phyloP scores from a whole-genome alignment of 2,888 invertebrate species.

The Zygogramma bicolorata region DNA sequence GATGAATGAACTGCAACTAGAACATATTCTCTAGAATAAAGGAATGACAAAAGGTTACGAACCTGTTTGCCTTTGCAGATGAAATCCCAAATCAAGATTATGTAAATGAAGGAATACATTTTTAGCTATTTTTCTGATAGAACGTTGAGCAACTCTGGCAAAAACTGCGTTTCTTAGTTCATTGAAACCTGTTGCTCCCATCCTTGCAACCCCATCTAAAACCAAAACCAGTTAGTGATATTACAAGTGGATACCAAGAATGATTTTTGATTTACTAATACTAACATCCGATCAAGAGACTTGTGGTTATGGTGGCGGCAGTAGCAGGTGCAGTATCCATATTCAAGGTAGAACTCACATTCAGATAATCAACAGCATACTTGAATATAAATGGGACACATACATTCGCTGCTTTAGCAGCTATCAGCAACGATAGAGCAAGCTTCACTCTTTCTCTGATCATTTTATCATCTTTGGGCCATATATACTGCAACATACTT shows the following conservation, averaged over 20 bases:
- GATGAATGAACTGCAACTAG: too few species aligned
- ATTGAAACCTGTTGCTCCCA: slow-evolving; percentile 92
- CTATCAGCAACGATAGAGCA: slow-evolving; percentile 83
- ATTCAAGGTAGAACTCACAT: slow-evolving; percentile 74
- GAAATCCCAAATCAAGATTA: slow-evolving; percentile 93
- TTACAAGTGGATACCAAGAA: not conserved
- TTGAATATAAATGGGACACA: slow-evolving; percentile 97
- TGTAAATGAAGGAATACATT: slow-evolving; percentile 97
- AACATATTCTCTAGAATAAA: too few species aligned
- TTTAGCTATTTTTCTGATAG: slow-evolving; percentile 92
- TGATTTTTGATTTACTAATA: slow-evolving; percentile 46
- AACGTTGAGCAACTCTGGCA: slow-evolving; percentile 96
- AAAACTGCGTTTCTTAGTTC: slow-evolving; percentile 98
- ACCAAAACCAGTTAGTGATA: slow-evolving; percentile 17
- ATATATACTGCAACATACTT: slow-evolving; percentile 92
- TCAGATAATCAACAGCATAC: slow-evolving; percentile 90
- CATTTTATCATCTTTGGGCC: slow-evolving; percentile 90
- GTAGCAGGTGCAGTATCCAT: slow-evolving; percentile 86
- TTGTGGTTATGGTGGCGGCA: slow-evolving; percentile 81
- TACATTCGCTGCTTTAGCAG: slow-evolving; percentile 90
- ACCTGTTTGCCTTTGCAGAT: slow-evolving; percentile 94
- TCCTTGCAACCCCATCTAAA: slow-evolving; percentile 93
- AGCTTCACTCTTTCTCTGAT: slow-evolving; percentile 84
- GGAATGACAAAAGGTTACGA: too few species aligned
- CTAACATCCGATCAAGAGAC: slow-evolving; percentile 91